Evolutionary conservation across 2,797 vertebrate genomes (phyloP), one percentile per base, ranked within the genome.

Genomic region (Heterohyrax brucei): DNA sequence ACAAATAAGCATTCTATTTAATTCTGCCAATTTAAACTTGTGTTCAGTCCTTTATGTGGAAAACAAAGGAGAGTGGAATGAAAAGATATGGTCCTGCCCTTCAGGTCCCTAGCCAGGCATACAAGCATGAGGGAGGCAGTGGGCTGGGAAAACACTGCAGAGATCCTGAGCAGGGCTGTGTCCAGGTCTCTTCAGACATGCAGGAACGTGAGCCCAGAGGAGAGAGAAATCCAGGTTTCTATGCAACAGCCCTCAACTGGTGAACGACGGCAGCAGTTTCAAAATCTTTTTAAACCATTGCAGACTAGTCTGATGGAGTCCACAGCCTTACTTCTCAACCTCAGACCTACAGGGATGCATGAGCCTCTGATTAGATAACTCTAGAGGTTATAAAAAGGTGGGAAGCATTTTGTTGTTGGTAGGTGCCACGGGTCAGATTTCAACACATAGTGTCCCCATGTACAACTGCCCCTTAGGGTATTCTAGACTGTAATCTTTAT

Each of bases 301-400:
- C 50, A 77, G 48, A 59, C 61, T 79, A n/a, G 24, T 76, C 44
- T 18, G 16, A 39, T 75, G 62, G 9, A 3, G 48, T 50, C 22
- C 68, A n/a, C 28, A 83, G 85, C 26, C 68, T 70, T 62, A 30
- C 30, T 66, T 66, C 8, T 56, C 19, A 10, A 70, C 46, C 48
- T 21, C 13, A 28, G 59, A 53, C 28, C 0, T 0, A 0, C 0
- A 28, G 26, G 75, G 39, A 66, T 8, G 1, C 10, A 3, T 26
- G 14, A 86, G 88, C 68, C 64, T 10, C 2, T 18, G 18, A 10
- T 56, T 22, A 81, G 39, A 28, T 21, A 14, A 24, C 46, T 84
- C 73, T 24, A 39, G 64, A 46, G 75, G 44, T 48, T 48, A 72
- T 72, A n/a, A 28, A n/a, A n/a, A 70, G 66, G n/a, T 33, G n/a